Percentiles rank a stretch among this genome's conserved stretches.
These are phyloP conservation scores for Pristionchus maxplancki DNA, from an alignment of 2,888 invertebrate species.

Conservation along the genomic window DNA sequence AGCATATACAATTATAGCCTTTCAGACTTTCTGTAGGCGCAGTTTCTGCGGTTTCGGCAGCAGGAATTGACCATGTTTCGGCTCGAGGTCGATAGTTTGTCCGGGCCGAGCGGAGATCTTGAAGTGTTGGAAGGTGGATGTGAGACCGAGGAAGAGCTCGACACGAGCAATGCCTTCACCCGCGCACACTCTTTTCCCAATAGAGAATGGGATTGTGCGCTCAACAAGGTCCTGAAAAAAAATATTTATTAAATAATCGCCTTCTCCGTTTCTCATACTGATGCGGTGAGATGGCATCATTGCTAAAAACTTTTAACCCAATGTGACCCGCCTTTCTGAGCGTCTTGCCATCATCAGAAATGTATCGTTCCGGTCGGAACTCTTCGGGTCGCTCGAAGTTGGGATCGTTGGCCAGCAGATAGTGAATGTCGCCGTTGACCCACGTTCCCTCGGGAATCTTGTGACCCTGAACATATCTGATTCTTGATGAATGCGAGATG, in stretches of 20 bases:
- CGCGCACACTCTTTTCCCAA: background rate
- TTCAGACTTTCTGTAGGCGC: background rate
- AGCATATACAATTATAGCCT: too few relatives aligned
- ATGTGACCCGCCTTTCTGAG: background rate
- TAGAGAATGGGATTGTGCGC: background rate
- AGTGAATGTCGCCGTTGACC: conserved; percentile 5
- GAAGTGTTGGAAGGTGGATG: background rate
- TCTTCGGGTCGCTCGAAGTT: background rate
- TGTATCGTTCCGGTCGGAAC: background rate
- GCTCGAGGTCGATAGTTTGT: background rate
- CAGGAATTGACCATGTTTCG: background rate
- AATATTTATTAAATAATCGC: too few relatives aligned
- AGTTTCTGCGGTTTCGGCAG: background rate
- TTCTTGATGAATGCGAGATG: too few relatives aligned
- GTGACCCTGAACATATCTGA: background rate
- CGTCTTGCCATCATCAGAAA: background rate
- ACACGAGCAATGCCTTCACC: background rate
- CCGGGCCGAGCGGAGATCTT: background rate
- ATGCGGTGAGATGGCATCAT: too few relatives aligned
- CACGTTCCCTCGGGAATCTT: background rate
- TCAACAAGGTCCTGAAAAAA: background rate
- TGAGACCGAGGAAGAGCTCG: conserved; percentile 11
- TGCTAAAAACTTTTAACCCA: too few relatives aligned
- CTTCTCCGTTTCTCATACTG: too few relatives aligned
- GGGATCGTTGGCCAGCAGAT: background rate